These are phyloP conservation scores for Equus przewalskii DNA, from an alignment of 2,113 vertebrate genomes.

Conservation along the genomic window DNA sequence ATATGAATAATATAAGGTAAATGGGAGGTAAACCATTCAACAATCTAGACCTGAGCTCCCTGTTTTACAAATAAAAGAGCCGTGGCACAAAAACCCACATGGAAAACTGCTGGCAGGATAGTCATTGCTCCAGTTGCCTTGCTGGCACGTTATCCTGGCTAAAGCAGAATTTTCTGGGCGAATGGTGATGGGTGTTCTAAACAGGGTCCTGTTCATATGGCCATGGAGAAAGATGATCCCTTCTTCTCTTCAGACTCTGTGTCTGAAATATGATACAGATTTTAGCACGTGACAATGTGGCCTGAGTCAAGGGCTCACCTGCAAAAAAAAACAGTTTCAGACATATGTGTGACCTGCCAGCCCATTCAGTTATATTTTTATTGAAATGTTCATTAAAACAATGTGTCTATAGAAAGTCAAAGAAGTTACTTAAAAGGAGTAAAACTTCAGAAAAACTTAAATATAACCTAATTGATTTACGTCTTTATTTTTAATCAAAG, in stretches of 20 bases:
- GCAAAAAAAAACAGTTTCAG: conserved; percentile 21
- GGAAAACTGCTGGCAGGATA: neutral
- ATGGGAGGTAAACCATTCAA: neutral
- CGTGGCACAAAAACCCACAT: neutral
- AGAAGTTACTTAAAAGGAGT: conserved; percentile 5
- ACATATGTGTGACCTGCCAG: neutral
- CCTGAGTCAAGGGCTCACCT: neutral
- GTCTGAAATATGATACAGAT: neutral
- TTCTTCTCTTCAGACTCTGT: neutral
- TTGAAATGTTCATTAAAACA: neutral
- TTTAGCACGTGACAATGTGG: neutral
- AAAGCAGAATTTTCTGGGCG: neutral
- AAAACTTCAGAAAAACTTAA: conserved; percentile 42
- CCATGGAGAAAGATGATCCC: neutral
- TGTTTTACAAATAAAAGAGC: neutral
- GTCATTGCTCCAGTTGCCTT: neutral
- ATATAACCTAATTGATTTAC: neutral
- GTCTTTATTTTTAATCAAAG: conserved; percentile 34
- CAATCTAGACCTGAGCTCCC: neutral
- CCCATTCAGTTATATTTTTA: neutral
- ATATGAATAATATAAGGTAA: neutral
- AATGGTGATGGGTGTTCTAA: neutral
- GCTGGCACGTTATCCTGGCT: neutral
- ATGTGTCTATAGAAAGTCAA: neutral
- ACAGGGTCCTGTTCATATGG: neutral